Conservation (phyloP, 1,140 invertebrate species). For the Homalodisca vitripennis region DNA sequence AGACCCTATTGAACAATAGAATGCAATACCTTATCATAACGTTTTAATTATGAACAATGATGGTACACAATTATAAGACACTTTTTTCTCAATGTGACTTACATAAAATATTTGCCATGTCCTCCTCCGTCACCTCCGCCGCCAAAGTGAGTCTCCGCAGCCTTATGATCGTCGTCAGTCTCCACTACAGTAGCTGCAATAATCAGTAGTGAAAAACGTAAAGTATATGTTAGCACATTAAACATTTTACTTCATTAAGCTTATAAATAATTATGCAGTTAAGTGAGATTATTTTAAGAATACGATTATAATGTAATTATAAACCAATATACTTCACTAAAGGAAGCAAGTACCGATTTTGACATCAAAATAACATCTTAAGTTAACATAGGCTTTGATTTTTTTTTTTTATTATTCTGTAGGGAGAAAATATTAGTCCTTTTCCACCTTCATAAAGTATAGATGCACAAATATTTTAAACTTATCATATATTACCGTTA, state of each 20-base stretch:
- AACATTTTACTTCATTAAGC: not conserved
- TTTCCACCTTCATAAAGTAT: too few relatives aligned
- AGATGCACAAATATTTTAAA: too few relatives aligned
- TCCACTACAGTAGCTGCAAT: conserved; percentile 24
- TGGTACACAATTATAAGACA: not conserved
- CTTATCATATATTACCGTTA: too few relatives aligned
- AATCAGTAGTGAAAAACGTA: not conserved
- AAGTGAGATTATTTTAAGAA: not conserved
- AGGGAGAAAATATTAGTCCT: not conserved
- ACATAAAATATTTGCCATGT: conserved; percentile 47
- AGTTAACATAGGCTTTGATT: not conserved
- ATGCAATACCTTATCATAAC: not conserved
- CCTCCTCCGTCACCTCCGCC: conserved; percentile 22
- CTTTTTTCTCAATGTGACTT: conserved; percentile 34
- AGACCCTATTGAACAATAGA: not conserved
- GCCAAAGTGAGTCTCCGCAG: conserved; percentile 31
- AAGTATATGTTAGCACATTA: not conserved
- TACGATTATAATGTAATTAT: not conserved
- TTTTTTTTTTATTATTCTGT: not conserved
- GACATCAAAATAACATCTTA: not conserved
- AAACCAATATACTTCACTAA: too few relatives aligned
- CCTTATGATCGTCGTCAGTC: conserved; percentile 30
- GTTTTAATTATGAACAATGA: not conserved
- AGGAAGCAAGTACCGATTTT: too few relatives aligned
- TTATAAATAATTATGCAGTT: not conserved